Percentiles rank a stretch among this genome's conserved stretches.
Conservation (phyloP, 2,797 vertebrate species). For the Brachyrhaphis roseni region DNA sequence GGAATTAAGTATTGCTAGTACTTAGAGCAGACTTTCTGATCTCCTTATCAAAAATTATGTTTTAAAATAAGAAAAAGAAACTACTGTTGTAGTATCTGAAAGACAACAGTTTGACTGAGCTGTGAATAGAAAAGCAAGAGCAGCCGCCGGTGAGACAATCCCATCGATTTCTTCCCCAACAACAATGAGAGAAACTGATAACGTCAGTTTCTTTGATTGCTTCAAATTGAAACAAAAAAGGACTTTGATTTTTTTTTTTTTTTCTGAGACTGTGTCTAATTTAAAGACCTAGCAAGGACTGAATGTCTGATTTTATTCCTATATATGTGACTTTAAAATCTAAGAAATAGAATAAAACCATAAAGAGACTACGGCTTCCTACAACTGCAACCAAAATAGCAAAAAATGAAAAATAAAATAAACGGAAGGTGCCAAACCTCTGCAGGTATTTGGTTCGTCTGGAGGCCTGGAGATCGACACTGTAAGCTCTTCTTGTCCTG, state of each 20-base stretch:
- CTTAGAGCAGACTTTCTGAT: background rate
- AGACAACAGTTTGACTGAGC: background rate
- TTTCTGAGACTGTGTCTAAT: background rate
- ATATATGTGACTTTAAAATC: background rate
- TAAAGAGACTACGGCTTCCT: background rate
- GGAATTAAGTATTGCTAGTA: no score
- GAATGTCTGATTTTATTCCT: background rate
- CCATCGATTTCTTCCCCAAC: background rate
- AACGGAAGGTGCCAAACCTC: slow-evolving; percentile 73
- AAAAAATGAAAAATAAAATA: background rate
- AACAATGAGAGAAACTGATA: background rate
- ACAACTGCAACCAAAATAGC: background rate
- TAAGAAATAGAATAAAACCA: slow-evolving; percentile 4
- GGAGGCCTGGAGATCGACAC: slow-evolving; percentile 12
- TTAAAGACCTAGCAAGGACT: background rate
- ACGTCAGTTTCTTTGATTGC: background rate
- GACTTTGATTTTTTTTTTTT: background rate
- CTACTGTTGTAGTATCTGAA: background rate
- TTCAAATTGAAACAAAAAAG: background rate
- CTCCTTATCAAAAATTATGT: background rate
- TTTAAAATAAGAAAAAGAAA: background rate
- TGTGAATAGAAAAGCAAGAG: background rate
- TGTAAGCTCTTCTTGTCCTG: background rate
- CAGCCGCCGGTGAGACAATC: background rate
- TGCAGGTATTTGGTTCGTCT: slow-evolving; percentile 75